Evolutionary conservation across 2,888 invertebrate species (phyloP).

Genomic region (Metellina segmentata): DNA sequence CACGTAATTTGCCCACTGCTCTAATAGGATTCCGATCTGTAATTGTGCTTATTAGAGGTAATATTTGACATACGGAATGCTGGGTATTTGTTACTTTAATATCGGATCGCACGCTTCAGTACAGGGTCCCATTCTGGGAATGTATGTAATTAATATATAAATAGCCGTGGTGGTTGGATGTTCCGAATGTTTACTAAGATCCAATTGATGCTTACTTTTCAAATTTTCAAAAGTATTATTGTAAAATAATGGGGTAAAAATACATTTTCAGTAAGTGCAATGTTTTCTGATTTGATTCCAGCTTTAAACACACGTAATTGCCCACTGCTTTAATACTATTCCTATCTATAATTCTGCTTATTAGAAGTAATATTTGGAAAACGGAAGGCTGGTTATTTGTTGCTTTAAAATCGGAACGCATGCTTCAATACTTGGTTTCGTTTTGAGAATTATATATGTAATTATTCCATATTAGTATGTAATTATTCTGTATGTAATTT

Average conservation of each 20-base stretch:
- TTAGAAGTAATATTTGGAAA: background rate
- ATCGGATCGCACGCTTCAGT: background rate
- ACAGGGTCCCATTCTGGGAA: background rate
- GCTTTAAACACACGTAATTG: background rate
- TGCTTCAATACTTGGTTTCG: background rate
- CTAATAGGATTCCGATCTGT: background rate
- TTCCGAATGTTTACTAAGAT: too few relatives aligned
- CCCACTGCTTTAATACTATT: background rate
- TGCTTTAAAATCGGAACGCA: background rate
- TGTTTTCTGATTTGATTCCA: background rate
- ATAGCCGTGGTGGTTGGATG: too few relatives aligned
- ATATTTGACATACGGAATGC: background rate
- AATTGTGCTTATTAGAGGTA: conserved; percentile 1
- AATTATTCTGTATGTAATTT: too few relatives aligned
- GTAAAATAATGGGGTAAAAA: too few relatives aligned
- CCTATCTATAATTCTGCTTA: background rate
- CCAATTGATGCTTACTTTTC: too few relatives aligned
- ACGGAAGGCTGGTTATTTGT: background rate
- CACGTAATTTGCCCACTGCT: background rate
- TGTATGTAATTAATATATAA: too few relatives aligned
- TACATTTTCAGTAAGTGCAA: too few relatives aligned
- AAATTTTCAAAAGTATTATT: too few relatives aligned
- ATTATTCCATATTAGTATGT: too few relatives aligned
- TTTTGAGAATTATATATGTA: background rate
- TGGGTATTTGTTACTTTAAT: background rate